Base-by-base conservation (phyloP, 2,888 invertebrate genomes). In the Dendrolimus houi region DNA sequence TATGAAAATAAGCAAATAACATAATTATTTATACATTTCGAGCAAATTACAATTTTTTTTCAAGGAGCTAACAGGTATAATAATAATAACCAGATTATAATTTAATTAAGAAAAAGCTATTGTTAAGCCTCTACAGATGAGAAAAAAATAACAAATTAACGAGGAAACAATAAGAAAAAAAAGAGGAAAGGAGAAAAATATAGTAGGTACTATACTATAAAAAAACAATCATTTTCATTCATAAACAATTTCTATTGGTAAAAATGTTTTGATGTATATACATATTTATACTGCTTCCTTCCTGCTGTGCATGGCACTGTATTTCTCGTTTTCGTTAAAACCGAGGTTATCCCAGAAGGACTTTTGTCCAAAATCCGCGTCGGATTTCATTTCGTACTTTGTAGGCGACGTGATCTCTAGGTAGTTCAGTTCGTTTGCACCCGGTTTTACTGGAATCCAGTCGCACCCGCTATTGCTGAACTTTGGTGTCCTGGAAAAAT, bases 311-410 rank as follows among this genome's bases (percentile, higher is more conserved):
- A 70, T 69, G n/a, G 71, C 57, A 10, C 81, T 68, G 60, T 77
- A 85, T 55, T 87, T 83, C 66, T 92, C 91, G 71, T 94, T 93
- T 74, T 94, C 94, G 40, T 87, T 71, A 52, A 94, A 91, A 0
- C 92, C 89, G 0, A 94, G 84, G 9, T 83, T 86, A 64, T 92
- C 87, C 94, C 94, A 94, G 78, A 94, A 94, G 52, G 91, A 70
- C 41, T 82, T 83, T 40, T 93, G 86, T 0, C 93, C 93, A 60
- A 94, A 86, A 69, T 92, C 88, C 0, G 77, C 68, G 58, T 77
- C 79, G 7, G 77, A 69, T 58, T 85, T 85, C 85, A 93, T 91
- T 52, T 77, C 67, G 7, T 74, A 67, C 53, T 85, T 74, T 9
- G 77, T 78, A 0, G 93, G 92, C 0, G 88, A 87, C 12, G 79